Percentiles rank a stretch among this genome's conserved stretches.
phyloP scores from a whole-genome alignment of 2,797 vertebrate species.

The Sebastes nivosus region DNA sequence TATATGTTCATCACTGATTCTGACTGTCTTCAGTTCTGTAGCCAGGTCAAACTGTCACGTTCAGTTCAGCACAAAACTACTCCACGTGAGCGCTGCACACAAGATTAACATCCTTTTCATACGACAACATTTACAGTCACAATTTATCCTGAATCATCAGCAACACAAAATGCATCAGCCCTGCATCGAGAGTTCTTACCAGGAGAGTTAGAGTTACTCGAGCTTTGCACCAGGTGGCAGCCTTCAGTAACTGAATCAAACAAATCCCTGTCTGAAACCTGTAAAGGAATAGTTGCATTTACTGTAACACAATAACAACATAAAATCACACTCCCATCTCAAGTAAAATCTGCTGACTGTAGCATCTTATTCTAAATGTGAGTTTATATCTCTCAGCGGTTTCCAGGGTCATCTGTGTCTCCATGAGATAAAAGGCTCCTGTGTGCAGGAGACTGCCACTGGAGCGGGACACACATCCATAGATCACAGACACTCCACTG shows the following conservation, averaged over 20 bases:
- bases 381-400: background rate
- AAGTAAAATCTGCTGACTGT: background rate
- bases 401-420: constrained; percentile 33
- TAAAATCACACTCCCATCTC: background rate
- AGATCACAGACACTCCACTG: constrained; percentile 74
- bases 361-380: background rate
- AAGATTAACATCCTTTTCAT: background rate
- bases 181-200: background rate
- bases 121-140: background rate
- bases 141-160: background rate
- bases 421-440: constrained; percentile 41
- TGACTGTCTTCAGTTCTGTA: background rate
- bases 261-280: background rate
- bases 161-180: background rate
- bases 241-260: constrained; percentile 20
- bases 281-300: background rate
- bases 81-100: fast-evolving
- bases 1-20: background rate
- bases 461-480: constrained; percentile 62
- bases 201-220: background rate
- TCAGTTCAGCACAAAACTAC: background rate
- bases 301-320: background rate
- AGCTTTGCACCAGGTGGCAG: constrained; percentile 59
- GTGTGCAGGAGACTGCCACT: constrained; percentile 62
- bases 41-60: background rate